Conservation (phyloP, 2,113 vertebrate genomes). For the Poecile atricapillus region DNA sequence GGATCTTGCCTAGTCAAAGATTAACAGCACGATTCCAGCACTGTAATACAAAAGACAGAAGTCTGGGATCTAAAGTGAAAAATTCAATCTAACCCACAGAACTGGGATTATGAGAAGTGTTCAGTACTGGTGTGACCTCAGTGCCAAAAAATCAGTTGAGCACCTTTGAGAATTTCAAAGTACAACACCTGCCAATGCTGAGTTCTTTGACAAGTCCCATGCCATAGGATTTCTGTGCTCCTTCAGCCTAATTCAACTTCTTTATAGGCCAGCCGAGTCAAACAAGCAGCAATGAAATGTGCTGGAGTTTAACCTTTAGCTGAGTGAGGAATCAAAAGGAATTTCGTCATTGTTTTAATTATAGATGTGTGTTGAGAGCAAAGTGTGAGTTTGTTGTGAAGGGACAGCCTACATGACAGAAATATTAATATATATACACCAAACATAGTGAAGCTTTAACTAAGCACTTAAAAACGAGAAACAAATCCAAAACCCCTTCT, state of each 20-base stretch:
- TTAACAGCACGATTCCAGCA: background rate
- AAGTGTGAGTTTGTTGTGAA: background rate
- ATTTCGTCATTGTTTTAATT: background rate
- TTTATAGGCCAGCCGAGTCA: accelerated
- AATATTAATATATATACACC: background rate
- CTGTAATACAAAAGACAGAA: background rate
- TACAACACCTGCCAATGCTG: background rate
- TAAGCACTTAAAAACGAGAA: background rate
- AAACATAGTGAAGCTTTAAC: background rate
- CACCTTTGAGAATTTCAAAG: background rate
- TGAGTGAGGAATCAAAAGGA: background rate
- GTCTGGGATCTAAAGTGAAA: background rate
- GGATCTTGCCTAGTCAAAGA: background rate
- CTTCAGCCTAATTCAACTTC: background rate
- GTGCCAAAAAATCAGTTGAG: background rate
- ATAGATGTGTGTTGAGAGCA: background rate
- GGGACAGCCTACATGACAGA: background rate
- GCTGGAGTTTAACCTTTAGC: background rate
- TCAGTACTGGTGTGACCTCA: background rate
- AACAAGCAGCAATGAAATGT: background rate
- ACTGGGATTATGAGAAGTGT: background rate
- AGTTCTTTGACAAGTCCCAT: background rate
- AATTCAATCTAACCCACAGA: background rate
- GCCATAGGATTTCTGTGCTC: background rate
- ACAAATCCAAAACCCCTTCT: background rate